phyloP scores from a whole-genome alignment of 2,113 vertebrate genomes.

The Nothocercus nigrocapillus region DNA sequence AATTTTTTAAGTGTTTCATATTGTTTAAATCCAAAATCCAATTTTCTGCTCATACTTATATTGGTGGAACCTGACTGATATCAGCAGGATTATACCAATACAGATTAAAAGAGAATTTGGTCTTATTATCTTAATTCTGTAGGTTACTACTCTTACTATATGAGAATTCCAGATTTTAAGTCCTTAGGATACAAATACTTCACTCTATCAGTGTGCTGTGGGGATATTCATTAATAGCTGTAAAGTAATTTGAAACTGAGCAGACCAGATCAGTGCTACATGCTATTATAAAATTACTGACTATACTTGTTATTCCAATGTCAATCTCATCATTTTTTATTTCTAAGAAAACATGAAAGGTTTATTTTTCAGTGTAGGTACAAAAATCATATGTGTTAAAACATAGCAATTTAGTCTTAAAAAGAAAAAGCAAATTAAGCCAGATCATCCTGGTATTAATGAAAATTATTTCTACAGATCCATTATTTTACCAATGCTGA shows the following conservation, averaged over 20 bases:
- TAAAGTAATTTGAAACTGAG: neutral
- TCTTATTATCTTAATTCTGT: neutral
- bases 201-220: neutral
- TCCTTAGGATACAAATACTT: neutral
- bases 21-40: neutral
- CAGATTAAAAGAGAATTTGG: neutral
- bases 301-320: neutral
- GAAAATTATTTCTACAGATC: neutral
- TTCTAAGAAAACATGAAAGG: neutral
- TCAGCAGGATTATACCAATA: neutral
- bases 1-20: neutral
- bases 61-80: neutral
- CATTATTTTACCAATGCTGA: neutral
- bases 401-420: neutral
- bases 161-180: neutral
- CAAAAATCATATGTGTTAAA: neutral
- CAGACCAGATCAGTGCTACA: neutral
- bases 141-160: neutral
- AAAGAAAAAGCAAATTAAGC: neutral
- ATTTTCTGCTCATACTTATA: neutral
- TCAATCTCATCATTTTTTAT: neutral
- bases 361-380: neutral
- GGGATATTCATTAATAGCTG: neutral
- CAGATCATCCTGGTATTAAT: neutral
- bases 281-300: neutral